Base-by-base conservation (phyloP, 1,140 invertebrate genomes). In the Hyphantria cunea region DNA sequence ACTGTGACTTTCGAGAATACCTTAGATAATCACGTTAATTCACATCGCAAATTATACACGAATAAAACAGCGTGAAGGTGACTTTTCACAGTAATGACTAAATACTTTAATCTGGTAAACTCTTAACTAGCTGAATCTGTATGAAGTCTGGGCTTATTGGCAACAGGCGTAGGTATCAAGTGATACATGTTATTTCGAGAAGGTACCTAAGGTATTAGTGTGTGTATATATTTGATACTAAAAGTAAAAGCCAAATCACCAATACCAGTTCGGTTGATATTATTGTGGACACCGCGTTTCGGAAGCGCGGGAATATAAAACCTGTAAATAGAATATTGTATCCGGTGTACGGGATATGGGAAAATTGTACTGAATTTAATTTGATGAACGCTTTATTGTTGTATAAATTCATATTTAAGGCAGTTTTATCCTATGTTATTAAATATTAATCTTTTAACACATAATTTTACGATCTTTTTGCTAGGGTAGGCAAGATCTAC, bases 301-400 rank as follows among this genome's bases (percentile, higher is more conserved):
- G 31, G 32, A 58, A 49, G 45, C 55, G 34, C 44, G 33, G 53
- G 33, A 39, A 32, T 58, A 58, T 58, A 58, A 58, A 58, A 48
- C 32, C 13, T 58, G 48, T 49, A 48, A 48, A 58, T 58, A 58
- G 55, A 48, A 49, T 49, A 48, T 48, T 13, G 55, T 49, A 34
- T 58, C 55, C 55, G 55, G 55, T 48, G 25, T 49, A 48, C 44
- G 45, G 45, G 48, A 58, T 49, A 39, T 49, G 45, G 32, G 13
- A 45, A 58, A 39, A 25, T 49, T 44, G 12, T n/a, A 48, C 44
- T 13, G 33, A 58, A 58, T 39, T 58, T 31, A 33, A 44, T 58
- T 25, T 33, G n/a, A n/a, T n/a, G n/a, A n/a, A n/a, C n/a, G n/a
- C n/a, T n/a, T n/a, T n/a, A n/a, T n/a, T n/a, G n/a, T n/a, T n/a